Evolutionary conservation across 2,797 vertebrate genomes (phyloP), one percentile per base, ranked within the genome.

Genomic region (Liasis olivaceus): DNA sequence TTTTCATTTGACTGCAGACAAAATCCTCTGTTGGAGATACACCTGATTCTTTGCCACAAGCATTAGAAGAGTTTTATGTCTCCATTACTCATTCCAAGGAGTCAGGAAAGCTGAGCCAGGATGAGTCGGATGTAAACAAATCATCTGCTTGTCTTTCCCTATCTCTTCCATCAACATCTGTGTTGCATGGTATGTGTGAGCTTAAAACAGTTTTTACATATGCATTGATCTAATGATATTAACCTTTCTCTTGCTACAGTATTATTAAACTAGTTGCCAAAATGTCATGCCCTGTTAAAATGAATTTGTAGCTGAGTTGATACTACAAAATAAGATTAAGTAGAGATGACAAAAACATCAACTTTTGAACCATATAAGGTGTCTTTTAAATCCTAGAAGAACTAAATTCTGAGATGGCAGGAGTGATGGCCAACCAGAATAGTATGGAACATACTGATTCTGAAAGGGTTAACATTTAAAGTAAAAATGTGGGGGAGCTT

Each of bases 41-140:
- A 90, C 90, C 93, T 15, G 0, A 94, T 87, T 90, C 95, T 94
- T 92, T 93, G 91, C 72, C 93, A 91, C 89, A 95, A 88, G 93
- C 93, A 31, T 2, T 95, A 86, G 95, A 97, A 93, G 93, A 97
- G 59, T 89, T 95, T 94, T 95, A 86, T 51, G 81, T 94, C 88
- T 96, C 96, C 77, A 94, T 96, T 24, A 87, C 62, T 72, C 92
- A 88, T 92, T 93, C 95, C 4, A 93, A 95, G 85, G 95, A 96
- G 7, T 66, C 89, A 31, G 90, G 22, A 77, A 95, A 95, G 90
- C 60, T 5, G 11, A 91, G 17, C 88, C 95, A 91, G 47, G 47
- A 54, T 81, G 93, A 94, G 15, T 54, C 92, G 85, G 60, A 87
- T 88, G 47, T 66, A 47, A 31, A 5, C 60, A 90, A 92, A 89